Conservation (phyloP, 35 echinoderm and acorn worm genomes). For the Heliocidaris tuberculata region DNA sequence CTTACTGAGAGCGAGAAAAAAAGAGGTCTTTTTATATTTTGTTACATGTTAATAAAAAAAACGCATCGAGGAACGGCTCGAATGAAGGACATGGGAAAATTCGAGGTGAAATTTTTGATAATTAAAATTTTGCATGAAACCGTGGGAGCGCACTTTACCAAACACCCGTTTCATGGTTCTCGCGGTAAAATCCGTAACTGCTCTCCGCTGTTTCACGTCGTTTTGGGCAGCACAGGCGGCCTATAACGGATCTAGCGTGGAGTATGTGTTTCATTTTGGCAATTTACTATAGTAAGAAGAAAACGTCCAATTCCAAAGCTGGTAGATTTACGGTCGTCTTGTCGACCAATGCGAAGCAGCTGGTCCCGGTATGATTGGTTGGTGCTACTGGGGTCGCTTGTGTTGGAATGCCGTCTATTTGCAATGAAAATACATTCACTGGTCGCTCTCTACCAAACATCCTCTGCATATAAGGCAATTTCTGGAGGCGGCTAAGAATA, state of each 20-base stretch:
- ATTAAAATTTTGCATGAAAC: slow-evolving; percentile 12
- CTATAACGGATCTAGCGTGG: background rate
- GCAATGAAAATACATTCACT: slow-evolving; percentile 55
- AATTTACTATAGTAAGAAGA: background rate
- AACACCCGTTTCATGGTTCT: slow-evolving; percentile 1
- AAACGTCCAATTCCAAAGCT: slow-evolving; percentile 33
- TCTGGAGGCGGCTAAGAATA: slow-evolving; percentile 32
- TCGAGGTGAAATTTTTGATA: background rate
- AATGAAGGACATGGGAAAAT: slow-evolving; percentile 39
- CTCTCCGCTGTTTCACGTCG: background rate
- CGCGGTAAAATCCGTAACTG: background rate
- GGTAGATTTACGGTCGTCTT: slow-evolving; percentile 38
- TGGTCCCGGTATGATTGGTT: slow-evolving; percentile 45
- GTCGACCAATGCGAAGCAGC: slow-evolving; percentile 53
- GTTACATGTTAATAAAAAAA: background rate
- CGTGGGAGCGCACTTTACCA: background rate
- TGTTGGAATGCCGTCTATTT: slow-evolving; percentile 51
- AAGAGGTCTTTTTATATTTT: background rate
- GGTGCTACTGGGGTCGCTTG: slow-evolving; percentile 42
- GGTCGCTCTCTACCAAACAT: slow-evolving; percentile 5
- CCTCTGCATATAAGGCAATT: slow-evolving; percentile 48
- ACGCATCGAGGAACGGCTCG: background rate
- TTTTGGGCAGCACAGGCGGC: background rate
- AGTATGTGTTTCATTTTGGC: background rate
- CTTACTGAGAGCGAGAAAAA: background rate